Evolutionary conservation across 2,888 invertebrate species (phyloP).

Genomic region (Geotrupes spiniger): DNA sequence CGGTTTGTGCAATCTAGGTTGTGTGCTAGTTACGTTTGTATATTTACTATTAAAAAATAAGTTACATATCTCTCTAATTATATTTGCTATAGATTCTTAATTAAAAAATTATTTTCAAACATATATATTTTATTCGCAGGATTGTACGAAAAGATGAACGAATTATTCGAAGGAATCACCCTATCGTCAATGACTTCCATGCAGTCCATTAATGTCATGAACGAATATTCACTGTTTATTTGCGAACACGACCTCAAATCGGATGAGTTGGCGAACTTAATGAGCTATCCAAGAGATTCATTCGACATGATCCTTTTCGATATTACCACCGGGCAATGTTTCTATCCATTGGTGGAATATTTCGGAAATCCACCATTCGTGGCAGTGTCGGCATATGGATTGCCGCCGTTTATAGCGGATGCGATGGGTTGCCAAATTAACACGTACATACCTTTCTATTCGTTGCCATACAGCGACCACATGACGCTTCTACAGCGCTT

Average conservation of each 20-base stretch:
- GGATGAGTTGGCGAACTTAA: slow-evolving; percentile 18
- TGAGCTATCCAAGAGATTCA: slow-evolving; percentile 27
- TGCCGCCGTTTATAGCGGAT: slow-evolving; percentile 18
- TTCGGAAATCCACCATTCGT: slow-evolving; percentile 30
- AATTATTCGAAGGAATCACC: too few relatives aligned
- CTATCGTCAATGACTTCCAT: slow-evolving; percentile 11
- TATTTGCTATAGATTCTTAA: too few relatives aligned
- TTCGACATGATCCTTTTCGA: slow-evolving; percentile 33
- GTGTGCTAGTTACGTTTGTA: too few relatives aligned
- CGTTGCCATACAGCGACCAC: slow-evolving; percentile 25
- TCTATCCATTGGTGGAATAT: slow-evolving; percentile 28
- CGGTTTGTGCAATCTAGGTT: too few relatives aligned
- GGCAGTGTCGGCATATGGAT: slow-evolving; percentile 26
- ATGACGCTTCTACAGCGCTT: slow-evolving; percentile 34
- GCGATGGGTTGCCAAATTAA: slow-evolving; percentile 26
- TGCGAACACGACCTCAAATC: slow-evolving; percentile 25
- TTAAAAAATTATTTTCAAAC: too few relatives aligned
- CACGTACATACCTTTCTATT: slow-evolving; percentile 33
- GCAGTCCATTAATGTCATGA: slow-evolving; percentile 7
- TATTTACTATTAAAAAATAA: too few relatives aligned
- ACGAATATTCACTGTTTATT: slow-evolving; percentile 16
- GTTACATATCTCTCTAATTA: too few relatives aligned
- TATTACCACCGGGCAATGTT: slow-evolving; percentile 22
- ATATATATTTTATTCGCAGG: too few relatives aligned
- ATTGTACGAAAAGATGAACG: too few relatives aligned